Conservation (phyloP, 2,113 vertebrate species). For the Mustelus asterias region DNA sequence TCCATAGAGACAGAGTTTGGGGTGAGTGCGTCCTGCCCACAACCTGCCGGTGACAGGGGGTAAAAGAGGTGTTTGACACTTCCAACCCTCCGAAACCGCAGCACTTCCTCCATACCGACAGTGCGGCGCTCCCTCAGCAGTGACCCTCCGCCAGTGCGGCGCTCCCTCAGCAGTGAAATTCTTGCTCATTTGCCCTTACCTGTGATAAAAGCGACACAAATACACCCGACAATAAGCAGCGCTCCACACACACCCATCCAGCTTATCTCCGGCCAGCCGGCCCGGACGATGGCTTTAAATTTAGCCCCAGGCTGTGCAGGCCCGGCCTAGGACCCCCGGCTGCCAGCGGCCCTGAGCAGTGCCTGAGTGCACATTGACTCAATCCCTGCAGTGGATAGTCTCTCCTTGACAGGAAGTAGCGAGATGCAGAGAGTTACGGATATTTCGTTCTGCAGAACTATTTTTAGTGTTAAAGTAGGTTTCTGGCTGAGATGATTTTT, state of each 20-base stretch:
- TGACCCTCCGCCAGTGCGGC: too few relatives aligned
- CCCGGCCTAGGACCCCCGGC: neutral
- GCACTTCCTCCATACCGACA: too few relatives aligned
- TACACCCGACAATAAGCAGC: neutral
- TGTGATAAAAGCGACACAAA: neutral
- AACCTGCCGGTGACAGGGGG: too few relatives aligned
- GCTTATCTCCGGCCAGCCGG: neutral
- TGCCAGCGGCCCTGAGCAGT: neutral
- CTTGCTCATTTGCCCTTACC: neutral
- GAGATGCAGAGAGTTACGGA: neutral
- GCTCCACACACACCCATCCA: neutral
- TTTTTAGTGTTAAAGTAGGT: neutral
- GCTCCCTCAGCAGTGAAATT: too few relatives aligned
- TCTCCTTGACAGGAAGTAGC: neutral
- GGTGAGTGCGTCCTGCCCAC: too few relatives aligned
- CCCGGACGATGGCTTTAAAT: neutral
- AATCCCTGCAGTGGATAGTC: neutral
- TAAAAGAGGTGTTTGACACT: too few relatives aligned
- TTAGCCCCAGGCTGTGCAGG: too few relatives aligned
- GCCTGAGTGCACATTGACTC: neutral
- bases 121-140: too few relatives aligned
- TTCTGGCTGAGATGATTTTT: too few relatives aligned
- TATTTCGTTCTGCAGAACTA: neutral
- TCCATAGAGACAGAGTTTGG: too few relatives aligned
- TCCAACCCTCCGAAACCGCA: too few relatives aligned